Conservation (phyloP, 2,113 vertebrate genomes). For the Danionella cerebrum region DNA sequence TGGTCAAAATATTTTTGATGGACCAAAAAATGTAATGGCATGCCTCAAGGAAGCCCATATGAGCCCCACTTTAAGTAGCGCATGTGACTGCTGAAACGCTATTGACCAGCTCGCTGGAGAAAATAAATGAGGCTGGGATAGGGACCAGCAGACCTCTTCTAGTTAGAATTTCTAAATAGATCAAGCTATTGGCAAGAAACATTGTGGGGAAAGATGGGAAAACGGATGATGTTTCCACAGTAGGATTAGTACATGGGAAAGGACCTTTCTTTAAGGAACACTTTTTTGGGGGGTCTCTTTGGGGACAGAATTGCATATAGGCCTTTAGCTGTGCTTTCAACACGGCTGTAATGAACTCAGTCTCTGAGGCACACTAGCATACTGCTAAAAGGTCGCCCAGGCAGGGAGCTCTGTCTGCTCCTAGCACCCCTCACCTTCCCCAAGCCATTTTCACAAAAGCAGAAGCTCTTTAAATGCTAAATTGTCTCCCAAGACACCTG, state of each 20-base stretch:
- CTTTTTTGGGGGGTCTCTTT: constrained; percentile 32
- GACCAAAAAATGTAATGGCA: too few relatives aligned
- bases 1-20: too few relatives aligned
- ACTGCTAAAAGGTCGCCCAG: constrained; percentile 35
- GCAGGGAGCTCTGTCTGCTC: constrained; percentile 17
- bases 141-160: too few relatives aligned
- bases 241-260: not conserved
- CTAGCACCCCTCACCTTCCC: constrained; percentile 13
- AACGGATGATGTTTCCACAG: not conserved
- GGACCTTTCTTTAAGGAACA: constrained; percentile 1
- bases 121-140: not conserved
- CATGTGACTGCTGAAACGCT: too few relatives aligned
- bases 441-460: constrained; percentile 3
- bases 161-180: too few relatives aligned
- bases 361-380: not conserved
- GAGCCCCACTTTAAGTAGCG: too few relatives aligned
- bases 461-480: constrained; percentile 12
- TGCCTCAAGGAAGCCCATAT: too few relatives aligned
- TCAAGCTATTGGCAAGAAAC: not conserved
- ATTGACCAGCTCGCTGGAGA: too few relatives aligned
- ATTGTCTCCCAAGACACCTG: not conserved
- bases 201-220: not conserved
- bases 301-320: constrained; percentile 15
- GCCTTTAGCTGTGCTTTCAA: constrained; percentile 36
- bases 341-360: constrained; percentile 25